Evolutionary conservation across 2,888 invertebrate species (phyloP), one percentile per base, ranked within the genome.

Genomic region (Rhingia rostrata): DNA sequence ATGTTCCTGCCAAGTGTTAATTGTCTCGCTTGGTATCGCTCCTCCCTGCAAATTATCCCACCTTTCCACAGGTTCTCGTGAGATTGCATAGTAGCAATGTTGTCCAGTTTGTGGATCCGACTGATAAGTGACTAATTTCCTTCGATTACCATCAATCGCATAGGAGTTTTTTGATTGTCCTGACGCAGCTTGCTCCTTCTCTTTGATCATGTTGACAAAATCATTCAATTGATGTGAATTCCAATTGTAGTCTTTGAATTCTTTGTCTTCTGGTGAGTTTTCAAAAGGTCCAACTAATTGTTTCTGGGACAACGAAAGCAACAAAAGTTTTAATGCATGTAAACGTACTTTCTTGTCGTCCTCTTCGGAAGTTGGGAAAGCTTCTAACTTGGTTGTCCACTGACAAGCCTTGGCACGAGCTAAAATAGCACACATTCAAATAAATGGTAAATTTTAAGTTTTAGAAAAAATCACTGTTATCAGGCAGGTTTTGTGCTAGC

Each of bases 71-170:
- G 92, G 92, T 75, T 92, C 91, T 14, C 88, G 90, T 6, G 92
- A 92, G 54, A 92, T 88, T 0, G 93, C 93, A 86, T 92, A 93
- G 86, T 91, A 93, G n/a, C 91, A 92, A 72, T 93, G 93, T 10
- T 92, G 90, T 1, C 93, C 93, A 87, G 92, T 92, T 74, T 91
- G 89, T 39, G 92, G 92, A 73, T 93, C 92, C 86, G 92, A 91
- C 86, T 93, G 93, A 22, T 92, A 90, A 0, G 92, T 92, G 0
- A 91, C 91, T 87, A 92, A 92, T 86, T 92, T 92, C 51, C 90
- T 87, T 10, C 92, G 87, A 87, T 93, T 92, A 2, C 92, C 88
- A 0, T 92, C 91, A 87, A 79, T 56, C 37, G 45, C 35, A 64
- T 78, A 64, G 0, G 69, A 63, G 14, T 53, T 47, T 6, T 58